Evolutionary conservation across 2,797 vertebrate species (phyloP), one percentile per base, ranked within the genome.

Genomic region (Microcaecilia unicolor): DNA sequence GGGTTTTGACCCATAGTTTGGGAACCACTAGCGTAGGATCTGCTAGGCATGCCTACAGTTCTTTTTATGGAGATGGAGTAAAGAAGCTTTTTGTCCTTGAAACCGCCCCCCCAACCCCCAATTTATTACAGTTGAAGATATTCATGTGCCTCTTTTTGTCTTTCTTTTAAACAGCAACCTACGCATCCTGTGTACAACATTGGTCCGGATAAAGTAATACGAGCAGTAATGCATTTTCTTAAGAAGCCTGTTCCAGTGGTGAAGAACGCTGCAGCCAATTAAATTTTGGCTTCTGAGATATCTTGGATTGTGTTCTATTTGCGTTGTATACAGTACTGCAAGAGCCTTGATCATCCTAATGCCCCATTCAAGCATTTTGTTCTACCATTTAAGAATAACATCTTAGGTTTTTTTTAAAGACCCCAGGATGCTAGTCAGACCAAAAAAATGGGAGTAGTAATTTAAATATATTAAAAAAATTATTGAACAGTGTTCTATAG

Each of bases 121-220:
- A n/a, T n/a, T n/a, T n/a, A n/a, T n/a, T n/a, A n/a, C n/a, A n/a
- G n/a, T n/a, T n/a, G n/a, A n/a, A n/a, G n/a, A n/a, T n/a, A n/a
- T n/a, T n/a, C n/a, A n/a, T n/a, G n/a, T n/a, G n/a, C n/a, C n/a
- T n/a, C n/a, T n/a, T 4, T 31, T 13, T 18, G 13, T 10, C n/a
- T 25, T 26, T 31, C 17, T 21, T 5, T 4, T 4, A 25, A 23
- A 7, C 44, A 98, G 94, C 90, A 88, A 32, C 80, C 90, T 8
- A 96, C 90, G 2, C 92, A 97, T 56, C 94, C 94, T 0, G 89
- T 98, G 28, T 97, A 97, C 84, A 98, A 98, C 68, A 92, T 97
- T n/a, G 70, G 81, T 28, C 94, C 95, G 0, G 89, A 92, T 44
- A 97, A 91, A 64, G 93, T 97, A 47, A 81, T 81, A 35, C 70